Base-by-base conservation (phyloP, 2,113 vertebrate species). In the Formicarius rufipectus region DNA sequence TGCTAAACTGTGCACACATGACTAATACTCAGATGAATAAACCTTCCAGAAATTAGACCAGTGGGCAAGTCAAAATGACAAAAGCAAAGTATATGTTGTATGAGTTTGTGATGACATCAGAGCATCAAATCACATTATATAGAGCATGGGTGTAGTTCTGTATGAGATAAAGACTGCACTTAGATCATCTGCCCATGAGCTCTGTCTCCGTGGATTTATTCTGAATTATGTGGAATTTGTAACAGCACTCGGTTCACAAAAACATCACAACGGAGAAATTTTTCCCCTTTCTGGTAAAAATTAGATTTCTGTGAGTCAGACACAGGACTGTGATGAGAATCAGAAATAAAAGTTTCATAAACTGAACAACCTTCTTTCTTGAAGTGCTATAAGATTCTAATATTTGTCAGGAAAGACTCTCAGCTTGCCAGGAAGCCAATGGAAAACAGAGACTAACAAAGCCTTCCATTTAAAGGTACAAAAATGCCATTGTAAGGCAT, bases 401-500 rank as follows among this genome's bases (percentile, higher is more conserved):
- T 64, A 77, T 75, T 78, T 80, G 39, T 73, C 93, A 88, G 85
- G 31, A 60, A 86, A 67, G 64, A 37, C 55, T 72, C 47, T 93
- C 82, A 30, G 27, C 59, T 73, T 53, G 14, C 63, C 87, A 74
- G 75, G 82, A 87, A 85, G 45, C 59, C 13, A 24, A 58, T 9
- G 13, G 74, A 77, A 95, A 91, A 55, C 25, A 35, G 72, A 84
- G 27, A 31, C 67, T 58, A 69, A 66, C 75, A 96, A 91, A 93
- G 35, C 47, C 52, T 94, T 78, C 59, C n/a, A 56, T 90, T 91
- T 94, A 80, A 90, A 93, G 56, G 55, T 23, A 91, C 81, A 91
- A 90, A 93, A 88, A 86, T 77, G 60, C 56, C 82, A 52, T 84
- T 90, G 89, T 90, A 44, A 91, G 42, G 63, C 72, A 35, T 50